Percentiles rank a stretch among this genome's conserved stretches.
These are phyloP conservation scores for Beroe ovata DNA, from an alignment of 37 sponge, comb jelly and placozoan genomes.

Conservation along the genomic window DNA sequence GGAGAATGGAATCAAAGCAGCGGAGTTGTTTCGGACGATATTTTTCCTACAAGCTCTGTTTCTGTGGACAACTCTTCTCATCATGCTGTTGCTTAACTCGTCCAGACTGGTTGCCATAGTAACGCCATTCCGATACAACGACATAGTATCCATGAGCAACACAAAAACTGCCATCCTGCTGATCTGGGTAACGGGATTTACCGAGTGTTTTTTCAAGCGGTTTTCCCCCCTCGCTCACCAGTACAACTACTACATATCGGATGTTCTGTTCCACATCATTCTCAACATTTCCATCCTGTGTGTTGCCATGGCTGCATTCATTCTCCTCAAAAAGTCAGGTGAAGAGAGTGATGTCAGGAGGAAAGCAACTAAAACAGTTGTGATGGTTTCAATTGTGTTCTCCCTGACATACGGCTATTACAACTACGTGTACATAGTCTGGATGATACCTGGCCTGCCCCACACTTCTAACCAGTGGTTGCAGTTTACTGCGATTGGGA, in stretches of 20 bases:
- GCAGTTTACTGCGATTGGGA: conserved; percentile 19
- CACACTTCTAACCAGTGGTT: neutral
- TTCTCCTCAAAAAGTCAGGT: neutral
- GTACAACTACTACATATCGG: conserved; percentile 10
- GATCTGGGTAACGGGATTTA: neutral
- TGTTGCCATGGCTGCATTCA: neutral
- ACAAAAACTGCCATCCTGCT: neutral
- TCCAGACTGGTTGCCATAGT: conserved; percentile 25
- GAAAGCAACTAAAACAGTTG: conserved; percentile 19
- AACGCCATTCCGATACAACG: neutral
- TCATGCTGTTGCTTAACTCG: conserved; percentile 1
- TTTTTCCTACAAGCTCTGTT: conserved; percentile 41
- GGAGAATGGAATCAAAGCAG: neutral
- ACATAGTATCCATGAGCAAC: neutral
- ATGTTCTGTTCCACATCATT: conserved; percentile 23
- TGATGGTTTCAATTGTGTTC: neutral
- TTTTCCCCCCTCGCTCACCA: neutral
- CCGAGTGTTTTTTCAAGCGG: neutral
- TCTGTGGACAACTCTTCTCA: neutral
- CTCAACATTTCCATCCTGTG: neutral
- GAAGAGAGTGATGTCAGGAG: neutral
- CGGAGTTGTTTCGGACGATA: neutral
- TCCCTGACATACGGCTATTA: conserved; percentile 60
- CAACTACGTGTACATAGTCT: conserved; percentile 17
- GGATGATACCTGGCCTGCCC: conserved; percentile 58